phyloP scores from a whole-genome alignment of 1,140 invertebrate genomes.

The Aporrectodea caliginosa region DNA sequence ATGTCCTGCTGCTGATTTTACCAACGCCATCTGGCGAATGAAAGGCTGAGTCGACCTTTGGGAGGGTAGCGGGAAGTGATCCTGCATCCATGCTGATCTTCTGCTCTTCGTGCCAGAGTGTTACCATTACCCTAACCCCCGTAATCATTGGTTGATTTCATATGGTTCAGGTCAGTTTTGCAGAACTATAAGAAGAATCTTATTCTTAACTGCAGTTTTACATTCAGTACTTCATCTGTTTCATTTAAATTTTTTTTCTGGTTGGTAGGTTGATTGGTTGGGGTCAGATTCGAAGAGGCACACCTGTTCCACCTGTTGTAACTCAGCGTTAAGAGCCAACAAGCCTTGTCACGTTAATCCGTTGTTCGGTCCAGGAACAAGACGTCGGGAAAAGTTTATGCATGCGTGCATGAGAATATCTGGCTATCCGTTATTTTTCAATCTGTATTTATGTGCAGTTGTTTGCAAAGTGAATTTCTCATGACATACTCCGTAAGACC shows the following conservation, averaged over 20 bases:
- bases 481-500: no score
- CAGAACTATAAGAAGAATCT: not conserved
- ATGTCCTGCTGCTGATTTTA: no score
- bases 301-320: conserved; percentile 71
- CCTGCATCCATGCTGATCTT: no score
- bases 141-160: not conserved
- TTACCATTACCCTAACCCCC: no score
- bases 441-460: not conserved
- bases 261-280: conserved; percentile 83
- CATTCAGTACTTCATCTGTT: conserved; percentile 22
- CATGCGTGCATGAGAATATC: not conserved
- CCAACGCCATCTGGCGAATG: no score
- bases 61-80: no score
- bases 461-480: no score
- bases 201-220: conserved; percentile 28
- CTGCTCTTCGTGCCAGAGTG: no score
- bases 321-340: not conserved
- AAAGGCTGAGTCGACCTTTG: no score
- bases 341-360: not conserved
- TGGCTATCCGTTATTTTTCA: not conserved
- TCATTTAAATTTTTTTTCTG: not conserved
- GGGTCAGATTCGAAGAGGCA: conserved; percentile 90
- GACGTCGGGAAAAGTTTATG: not conserved
- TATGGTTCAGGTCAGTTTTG: not conserved
- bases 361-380: not conserved